Percentiles rank a stretch among this genome's conserved stretches.
Conservation (phyloP, 1,140 invertebrate species). For the Agrypnia vestita region DNA sequence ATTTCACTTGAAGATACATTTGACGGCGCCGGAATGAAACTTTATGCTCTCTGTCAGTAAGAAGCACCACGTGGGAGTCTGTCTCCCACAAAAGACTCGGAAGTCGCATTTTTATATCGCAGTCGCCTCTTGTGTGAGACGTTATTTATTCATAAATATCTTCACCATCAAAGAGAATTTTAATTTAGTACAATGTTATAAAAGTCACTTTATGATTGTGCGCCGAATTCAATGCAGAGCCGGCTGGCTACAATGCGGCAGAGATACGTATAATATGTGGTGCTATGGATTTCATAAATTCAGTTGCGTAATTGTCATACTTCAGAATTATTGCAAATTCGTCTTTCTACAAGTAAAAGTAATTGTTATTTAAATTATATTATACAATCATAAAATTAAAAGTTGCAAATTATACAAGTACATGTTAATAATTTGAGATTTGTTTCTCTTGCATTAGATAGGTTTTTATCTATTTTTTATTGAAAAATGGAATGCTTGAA, state of each 20-base stretch:
- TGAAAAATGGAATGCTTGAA: too few relatives aligned
- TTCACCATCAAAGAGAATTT: constrained; percentile 21
- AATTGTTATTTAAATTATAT: too few relatives aligned
- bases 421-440: too few relatives aligned
- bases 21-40: constrained; percentile 7
- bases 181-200: constrained; percentile 31
- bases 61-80: constrained; percentile 16
- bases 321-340: too few relatives aligned
- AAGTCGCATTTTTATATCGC: constrained; percentile 33
- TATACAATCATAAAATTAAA: too few relatives aligned
- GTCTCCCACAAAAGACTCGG: constrained; percentile 21
- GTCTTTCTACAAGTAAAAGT: too few relatives aligned
- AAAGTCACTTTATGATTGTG: constrained; percentile 30
- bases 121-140: constrained; percentile 24
- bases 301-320: too few relatives aligned
- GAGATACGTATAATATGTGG: too few relatives aligned
- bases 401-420: too few relatives aligned
- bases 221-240: not conserved
- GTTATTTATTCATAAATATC: constrained; percentile 32
- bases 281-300: too few relatives aligned
- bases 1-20: not conserved
- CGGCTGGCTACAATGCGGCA: not conserved
- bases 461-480: too few relatives aligned
- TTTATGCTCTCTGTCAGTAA: constrained; percentile 14
- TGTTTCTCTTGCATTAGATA: too few relatives aligned